Evolutionary conservation across 2,888 invertebrate species (phyloP).

Genomic region (Tetrapedia diversipes): DNA sequence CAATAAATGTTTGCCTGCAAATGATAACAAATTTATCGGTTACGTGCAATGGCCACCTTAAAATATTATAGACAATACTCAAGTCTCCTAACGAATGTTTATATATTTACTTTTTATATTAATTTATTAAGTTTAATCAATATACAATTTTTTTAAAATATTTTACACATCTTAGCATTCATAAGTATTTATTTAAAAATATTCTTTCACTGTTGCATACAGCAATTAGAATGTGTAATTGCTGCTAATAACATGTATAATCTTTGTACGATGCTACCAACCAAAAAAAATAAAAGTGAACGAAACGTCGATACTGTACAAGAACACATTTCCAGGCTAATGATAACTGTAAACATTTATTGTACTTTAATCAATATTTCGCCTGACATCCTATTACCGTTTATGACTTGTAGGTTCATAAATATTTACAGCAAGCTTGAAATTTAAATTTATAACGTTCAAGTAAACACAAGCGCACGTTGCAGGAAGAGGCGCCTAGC

Average conservation of each 20-base stretch:
- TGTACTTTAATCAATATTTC: constrained; percentile 40
- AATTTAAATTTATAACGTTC: constrained; percentile 57
- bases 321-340: constrained; percentile 14
- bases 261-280: neutral
- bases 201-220: too few relatives aligned
- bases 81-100: too few relatives aligned
- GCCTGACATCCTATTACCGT: constrained; percentile 36
- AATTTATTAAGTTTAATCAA: neutral
- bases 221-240: too few relatives aligned
- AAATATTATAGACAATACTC: neutral
- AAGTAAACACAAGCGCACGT: constrained; percentile 48
- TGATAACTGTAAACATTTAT: constrained; percentile 37
- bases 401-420: constrained; percentile 46
- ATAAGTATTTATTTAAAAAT: too few relatives aligned
- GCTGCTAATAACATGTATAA: neutral
- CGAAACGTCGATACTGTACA: neutral
- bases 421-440: constrained; percentile 50
- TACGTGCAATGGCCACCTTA: neutral
- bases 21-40: constrained; percentile 23
- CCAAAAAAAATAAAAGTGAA: too few relatives aligned
- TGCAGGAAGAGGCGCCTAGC: constrained; percentile 29
- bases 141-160: neutral
- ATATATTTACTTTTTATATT: too few relatives aligned
- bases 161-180: too few relatives aligned
- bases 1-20: constrained; percentile 22